Evolutionary conservation across 1,140 invertebrate species (phyloP).

Genomic region (Drosophila nigromelanica): DNA sequence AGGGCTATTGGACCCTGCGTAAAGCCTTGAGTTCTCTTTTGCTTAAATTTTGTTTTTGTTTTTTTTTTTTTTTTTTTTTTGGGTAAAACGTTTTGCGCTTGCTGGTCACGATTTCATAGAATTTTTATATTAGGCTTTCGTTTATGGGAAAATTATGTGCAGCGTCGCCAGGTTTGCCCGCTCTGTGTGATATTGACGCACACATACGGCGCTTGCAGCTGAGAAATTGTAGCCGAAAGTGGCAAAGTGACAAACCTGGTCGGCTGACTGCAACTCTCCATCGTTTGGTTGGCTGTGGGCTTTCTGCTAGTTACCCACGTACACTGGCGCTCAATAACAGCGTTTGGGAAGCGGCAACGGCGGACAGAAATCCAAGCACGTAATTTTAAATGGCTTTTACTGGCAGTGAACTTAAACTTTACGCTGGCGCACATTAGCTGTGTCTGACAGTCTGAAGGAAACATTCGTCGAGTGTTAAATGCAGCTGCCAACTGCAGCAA

Average conservation of each 20-base stretch:
- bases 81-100: slow-evolving; percentile 51
- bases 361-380: slow-evolving; percentile 72
- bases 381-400: slow-evolving; percentile 82
- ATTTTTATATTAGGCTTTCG: slow-evolving; percentile 81
- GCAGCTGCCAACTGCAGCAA: slow-evolving; percentile 56
- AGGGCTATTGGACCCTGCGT: too few relatives aligned
- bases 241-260: slow-evolving; percentile 42
- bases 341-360: slow-evolving; percentile 39
- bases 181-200: slow-evolving; percentile 8
- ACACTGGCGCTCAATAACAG: slow-evolving; percentile 70
- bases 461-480: slow-evolving; percentile 67
- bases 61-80: slow-evolving; percentile 13
- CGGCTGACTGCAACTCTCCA: slow-evolving; percentile 23
- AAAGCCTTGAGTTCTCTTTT: too few relatives aligned
- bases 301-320: slow-evolving; percentile 41
- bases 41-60: neutral
- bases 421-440: slow-evolving; percentile 72
- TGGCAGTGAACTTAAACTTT: slow-evolving; percentile 81
- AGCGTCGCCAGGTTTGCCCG: slow-evolving; percentile 34
- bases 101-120: slow-evolving; percentile 71
- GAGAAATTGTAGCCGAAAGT: slow-evolving; percentile 37
- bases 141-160: slow-evolving; percentile 82
- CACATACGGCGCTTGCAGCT: slow-evolving; percentile 11
- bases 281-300: slow-evolving; percentile 1
- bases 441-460: slow-evolving; percentile 57